phyloP scores from a whole-genome alignment of 1,140 invertebrate species.

The Drosophila ohnishii region DNA sequence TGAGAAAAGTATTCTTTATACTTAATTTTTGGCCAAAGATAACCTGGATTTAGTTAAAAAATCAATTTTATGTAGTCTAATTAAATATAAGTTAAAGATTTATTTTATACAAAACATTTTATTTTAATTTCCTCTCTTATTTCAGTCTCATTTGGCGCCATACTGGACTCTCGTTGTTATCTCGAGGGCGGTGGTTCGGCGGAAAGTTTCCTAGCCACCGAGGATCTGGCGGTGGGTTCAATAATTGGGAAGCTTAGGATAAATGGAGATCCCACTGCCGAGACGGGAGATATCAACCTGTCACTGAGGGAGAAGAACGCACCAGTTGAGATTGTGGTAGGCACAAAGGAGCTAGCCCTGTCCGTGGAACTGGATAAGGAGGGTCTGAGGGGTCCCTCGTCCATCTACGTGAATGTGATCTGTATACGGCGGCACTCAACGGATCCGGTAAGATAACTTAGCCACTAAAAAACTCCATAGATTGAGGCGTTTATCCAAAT shows the following conservation, averaged over 20 bases:
- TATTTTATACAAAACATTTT: no score
- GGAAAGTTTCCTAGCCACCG: constrained; percentile 94
- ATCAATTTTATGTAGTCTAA: no score
- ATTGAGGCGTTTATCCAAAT: no score
- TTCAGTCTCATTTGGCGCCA: constrained; percentile 83
- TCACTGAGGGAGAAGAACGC: constrained; percentile 90
- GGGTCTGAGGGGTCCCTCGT: constrained; percentile 91
- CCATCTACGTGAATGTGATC: constrained; percentile 92
- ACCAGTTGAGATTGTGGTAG: constrained; percentile 89
- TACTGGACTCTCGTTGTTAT: constrained; percentile 93
- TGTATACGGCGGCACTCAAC: constrained; percentile 90
- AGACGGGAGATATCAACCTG: constrained; percentile 90
- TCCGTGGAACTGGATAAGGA: constrained; percentile 92
- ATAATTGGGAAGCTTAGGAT: constrained; percentile 90
- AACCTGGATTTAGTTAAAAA: neutral
- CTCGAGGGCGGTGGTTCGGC: constrained; percentile 94
- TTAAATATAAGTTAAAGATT: no score
- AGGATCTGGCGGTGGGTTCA: constrained; percentile 91
- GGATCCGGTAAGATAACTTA: constrained; percentile 86
- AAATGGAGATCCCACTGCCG: constrained; percentile 89
- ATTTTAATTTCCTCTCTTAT: neutral
- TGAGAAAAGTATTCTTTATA: constrained; percentile 20
- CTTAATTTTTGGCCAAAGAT: constrained; percentile 8
- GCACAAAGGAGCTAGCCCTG: constrained; percentile 92
- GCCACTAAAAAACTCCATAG: neutral